Percentiles rank a stretch among this genome's conserved stretches.
These are phyloP conservation scores for Mercenaria mercenaria DNA, from an alignment of 1,140 invertebrate species.

Conservation along the genomic window DNA sequence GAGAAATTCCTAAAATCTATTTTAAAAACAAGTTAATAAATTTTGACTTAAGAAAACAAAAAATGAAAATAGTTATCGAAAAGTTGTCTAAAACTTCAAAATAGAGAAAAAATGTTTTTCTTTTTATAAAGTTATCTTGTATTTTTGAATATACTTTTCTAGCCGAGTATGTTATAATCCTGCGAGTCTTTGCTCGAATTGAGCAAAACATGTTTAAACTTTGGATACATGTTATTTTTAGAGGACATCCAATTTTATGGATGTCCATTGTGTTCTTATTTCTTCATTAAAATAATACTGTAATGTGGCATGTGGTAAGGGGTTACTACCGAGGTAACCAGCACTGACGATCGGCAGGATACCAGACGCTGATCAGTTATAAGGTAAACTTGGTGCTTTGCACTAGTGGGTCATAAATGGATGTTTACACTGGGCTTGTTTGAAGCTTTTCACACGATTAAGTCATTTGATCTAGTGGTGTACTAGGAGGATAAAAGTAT, in stretches of 20 bases:
- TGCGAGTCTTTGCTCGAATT: conserved; percentile 57
- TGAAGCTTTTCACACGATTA: conserved; percentile 35
- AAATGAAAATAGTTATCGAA: too few species aligned
- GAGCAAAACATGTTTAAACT: conserved; percentile 27
- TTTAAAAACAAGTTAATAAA: too few species aligned
- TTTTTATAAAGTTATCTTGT: too few species aligned
- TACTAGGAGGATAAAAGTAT: too few species aligned
- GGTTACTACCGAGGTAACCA: conserved; percentile 41
- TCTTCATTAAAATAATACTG: neutral
- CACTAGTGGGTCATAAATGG: neutral
- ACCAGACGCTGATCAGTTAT: conserved; percentile 11
- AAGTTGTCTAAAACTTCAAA: too few species aligned
- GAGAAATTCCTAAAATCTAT: neutral
- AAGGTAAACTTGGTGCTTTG: conserved; percentile 50
- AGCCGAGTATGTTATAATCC: too few species aligned
- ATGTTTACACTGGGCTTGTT: conserved; percentile 10
- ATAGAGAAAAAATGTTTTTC: too few species aligned
- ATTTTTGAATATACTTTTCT: too few species aligned
- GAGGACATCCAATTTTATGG: neutral
- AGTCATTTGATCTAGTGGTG: too few species aligned
- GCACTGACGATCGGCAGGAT: conserved; percentile 31
- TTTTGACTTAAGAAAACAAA: too few species aligned
- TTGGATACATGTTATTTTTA: neutral
- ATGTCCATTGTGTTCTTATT: neutral
- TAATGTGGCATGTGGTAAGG: conserved; percentile 32